Evolutionary conservation across 2,113 vertebrate genomes (phyloP).

Genomic region (Boulengeromyrus knoepffleri): DNA sequence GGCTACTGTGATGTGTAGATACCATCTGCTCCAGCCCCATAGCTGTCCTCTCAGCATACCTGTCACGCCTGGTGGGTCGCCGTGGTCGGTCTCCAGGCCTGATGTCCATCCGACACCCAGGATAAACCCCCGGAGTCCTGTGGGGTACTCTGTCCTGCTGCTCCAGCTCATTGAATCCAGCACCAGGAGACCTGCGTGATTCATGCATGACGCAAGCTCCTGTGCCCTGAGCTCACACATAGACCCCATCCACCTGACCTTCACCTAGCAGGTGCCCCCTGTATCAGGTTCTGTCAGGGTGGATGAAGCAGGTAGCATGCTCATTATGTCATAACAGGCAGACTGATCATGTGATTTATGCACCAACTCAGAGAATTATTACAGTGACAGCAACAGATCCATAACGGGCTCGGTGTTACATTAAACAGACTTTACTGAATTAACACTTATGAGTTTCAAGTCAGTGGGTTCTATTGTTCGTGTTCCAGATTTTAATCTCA

Average conservation of each 20-base stretch:
- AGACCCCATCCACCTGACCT: neutral
- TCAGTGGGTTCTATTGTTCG: neutral
- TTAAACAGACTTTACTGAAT: neutral
- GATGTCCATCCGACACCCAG: neutral
- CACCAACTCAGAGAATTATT: neutral
- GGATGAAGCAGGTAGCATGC: neutral
- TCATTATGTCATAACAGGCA: neutral
- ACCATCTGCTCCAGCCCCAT: neutral
- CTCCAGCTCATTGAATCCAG: neutral
- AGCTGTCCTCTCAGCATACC: neutral
- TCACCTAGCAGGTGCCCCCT: neutral
- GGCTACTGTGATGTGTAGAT: neutral
- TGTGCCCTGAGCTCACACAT: neutral
- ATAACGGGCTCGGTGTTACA: neutral
- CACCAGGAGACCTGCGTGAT: neutral
- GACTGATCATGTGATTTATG: neutral
- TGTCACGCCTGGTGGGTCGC: neutral
- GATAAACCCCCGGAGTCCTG: neutral
- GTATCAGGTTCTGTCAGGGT: neutral
- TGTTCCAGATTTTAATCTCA: neutral
- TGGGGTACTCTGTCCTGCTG: neutral
- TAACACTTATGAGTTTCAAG: neutral
- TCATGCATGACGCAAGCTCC: neutral
- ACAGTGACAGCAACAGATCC: neutral
- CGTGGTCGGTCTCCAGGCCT: neutral